phyloP scores from a whole-genome alignment of 2,797 vertebrate genomes.

The Lacerta agilis region DNA sequence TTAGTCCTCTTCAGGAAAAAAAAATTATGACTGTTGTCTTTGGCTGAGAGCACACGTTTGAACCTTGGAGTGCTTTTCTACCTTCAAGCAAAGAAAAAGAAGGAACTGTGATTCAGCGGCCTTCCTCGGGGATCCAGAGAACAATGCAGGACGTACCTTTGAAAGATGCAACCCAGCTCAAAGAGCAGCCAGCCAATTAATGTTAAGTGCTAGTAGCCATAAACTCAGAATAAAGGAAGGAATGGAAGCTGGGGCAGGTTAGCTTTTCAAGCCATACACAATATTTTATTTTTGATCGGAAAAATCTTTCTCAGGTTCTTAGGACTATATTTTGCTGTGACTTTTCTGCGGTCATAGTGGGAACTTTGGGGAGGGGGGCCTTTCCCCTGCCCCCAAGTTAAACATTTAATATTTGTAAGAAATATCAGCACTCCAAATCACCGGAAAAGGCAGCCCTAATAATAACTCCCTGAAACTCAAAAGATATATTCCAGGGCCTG shows the following conservation, averaged over 20 bases:
- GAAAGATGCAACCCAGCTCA: constrained; percentile 29
- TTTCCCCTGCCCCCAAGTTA: not conserved
- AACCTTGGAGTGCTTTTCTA: constrained; percentile 26
- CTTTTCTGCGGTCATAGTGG: not conserved
- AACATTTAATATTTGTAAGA: not conserved
- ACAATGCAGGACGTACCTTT: not conserved
- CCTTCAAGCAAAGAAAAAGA: not conserved
- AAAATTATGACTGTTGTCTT: not conserved
- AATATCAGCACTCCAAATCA: not conserved
- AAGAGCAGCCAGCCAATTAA: constrained; percentile 18
- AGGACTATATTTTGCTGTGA: constrained; percentile 15
- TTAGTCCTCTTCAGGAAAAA: constrained; percentile 14
- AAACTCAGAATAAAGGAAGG: constrained; percentile 16
- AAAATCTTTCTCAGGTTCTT: not conserved
- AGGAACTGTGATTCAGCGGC: not conserved
- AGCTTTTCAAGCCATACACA: not conserved
- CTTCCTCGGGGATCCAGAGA: not conserved
- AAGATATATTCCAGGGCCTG: not conserved
- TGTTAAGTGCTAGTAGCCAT: constrained; percentile 26
- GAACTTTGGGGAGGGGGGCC: accelerated
- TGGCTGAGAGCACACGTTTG: constrained; percentile 27
- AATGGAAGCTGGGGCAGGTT: not conserved
- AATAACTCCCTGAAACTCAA: not conserved
- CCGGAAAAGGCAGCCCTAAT: constrained; percentile 5
- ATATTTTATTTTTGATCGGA: constrained; percentile 31